phyloP scores from a whole-genome alignment of 2,888 invertebrate genomes.

The Leptinotarsa haldemani region DNA sequence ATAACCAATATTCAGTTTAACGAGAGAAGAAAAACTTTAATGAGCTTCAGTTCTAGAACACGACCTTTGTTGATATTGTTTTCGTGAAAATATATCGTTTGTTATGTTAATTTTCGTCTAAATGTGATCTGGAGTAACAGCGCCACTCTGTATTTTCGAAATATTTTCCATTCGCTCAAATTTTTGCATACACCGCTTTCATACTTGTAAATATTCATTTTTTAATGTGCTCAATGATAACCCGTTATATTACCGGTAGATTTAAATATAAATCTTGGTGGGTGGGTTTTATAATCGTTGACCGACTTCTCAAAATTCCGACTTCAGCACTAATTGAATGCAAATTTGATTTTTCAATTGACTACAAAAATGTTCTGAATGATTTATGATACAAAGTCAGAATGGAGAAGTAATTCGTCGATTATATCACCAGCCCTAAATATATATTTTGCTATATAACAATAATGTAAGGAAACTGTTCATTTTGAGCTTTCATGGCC shows the following conservation, averaged over 20 bases:
- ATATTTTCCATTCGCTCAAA: conserved; percentile 19
- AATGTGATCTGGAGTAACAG: no score
- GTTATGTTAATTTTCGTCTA: no score
- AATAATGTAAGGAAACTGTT: conserved; percentile 34
- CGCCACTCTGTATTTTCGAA: not conserved
- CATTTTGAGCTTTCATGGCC: conserved; percentile 37
- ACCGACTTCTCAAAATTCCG: not conserved
- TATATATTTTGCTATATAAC: conserved; percentile 45
- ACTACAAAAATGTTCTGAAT: not conserved
- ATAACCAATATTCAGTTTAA: no score
- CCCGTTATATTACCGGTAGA: conserved; percentile 11
- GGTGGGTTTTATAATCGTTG: not conserved
- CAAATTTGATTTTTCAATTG: not conserved
- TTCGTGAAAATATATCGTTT: no score
- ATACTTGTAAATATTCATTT: conserved; percentile 21
- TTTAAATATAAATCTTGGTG: conserved; percentile 13
- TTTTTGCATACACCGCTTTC: conserved; percentile 14
- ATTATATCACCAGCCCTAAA: not conserved
- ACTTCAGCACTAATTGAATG: not conserved
- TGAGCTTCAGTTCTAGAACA: no score
- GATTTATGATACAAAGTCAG: not conserved
- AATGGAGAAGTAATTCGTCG: not conserved
- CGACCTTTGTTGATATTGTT: not conserved
- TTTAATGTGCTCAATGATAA: conserved; percentile 22
- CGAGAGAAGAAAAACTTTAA: no score